A percentile compares a stretch with the other conserved stretches of the same genome.
Conservation (phyloP, 2,888 invertebrate genomes). For the Ctenicera cuprea region DNA sequence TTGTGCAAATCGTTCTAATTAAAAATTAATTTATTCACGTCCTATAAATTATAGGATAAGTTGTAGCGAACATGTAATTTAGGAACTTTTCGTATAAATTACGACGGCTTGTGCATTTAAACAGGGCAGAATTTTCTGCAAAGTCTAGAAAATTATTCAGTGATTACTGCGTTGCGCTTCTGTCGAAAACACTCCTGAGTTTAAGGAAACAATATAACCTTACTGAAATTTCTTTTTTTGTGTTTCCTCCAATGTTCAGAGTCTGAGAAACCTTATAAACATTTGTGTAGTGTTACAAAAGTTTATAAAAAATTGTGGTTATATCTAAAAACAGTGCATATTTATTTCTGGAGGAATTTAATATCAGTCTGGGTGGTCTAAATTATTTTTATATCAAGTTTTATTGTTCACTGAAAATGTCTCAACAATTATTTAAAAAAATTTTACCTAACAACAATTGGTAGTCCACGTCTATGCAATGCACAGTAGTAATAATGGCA, state of each 20-base stretch:
- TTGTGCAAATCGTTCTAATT: constrained; percentile 55
- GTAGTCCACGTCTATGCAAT: no score
- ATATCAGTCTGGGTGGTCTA: no score
- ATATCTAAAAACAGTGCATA: no score
- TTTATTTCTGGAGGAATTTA: no score
- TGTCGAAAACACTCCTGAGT: constrained; percentile 23
- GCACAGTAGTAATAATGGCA: no score
- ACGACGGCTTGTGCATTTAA: constrained; percentile 48
- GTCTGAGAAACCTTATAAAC: no score
- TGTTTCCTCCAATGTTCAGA: background rate
- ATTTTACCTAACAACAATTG: no score
- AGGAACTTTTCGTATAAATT: constrained; percentile 54
- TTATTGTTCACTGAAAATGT: no score
- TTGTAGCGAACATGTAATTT: constrained; percentile 56
- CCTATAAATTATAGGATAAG: constrained; percentile 54
- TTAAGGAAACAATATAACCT: constrained; percentile 6
- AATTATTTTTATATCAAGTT: no score
- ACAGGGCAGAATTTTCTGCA: constrained; percentile 45
- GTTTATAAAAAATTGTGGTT: no score
- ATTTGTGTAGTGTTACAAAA: no score
- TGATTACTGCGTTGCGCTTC: constrained; percentile 28
- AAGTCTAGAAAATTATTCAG: constrained; percentile 43
- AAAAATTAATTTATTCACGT: constrained; percentile 55
- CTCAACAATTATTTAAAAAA: no score
- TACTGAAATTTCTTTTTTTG: background rate